These are phyloP conservation scores for Melieria omissa DNA, from an alignment of 2,888 invertebrate species.

Conservation along the genomic window DNA sequence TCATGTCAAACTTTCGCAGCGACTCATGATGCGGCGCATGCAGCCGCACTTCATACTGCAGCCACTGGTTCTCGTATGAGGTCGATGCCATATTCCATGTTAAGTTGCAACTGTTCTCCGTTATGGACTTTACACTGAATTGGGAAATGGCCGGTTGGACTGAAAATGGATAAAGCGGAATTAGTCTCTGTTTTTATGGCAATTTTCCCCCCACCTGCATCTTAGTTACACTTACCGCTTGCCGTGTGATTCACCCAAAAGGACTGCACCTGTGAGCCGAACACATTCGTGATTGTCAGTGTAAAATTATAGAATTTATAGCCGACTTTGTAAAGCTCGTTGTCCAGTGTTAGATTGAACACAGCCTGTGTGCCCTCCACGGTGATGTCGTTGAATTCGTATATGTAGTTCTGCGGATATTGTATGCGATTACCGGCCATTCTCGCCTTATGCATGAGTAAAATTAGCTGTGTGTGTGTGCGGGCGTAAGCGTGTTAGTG, in stretches of 20 bases:
- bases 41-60: conserved; percentile 49
- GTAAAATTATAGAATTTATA: conserved; percentile 69
- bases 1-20: no score
- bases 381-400: conserved; percentile 39
- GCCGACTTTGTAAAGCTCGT: conserved; percentile 44
- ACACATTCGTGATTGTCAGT: conserved; percentile 71
- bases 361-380: conserved; percentile 45
- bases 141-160: conserved; percentile 52
- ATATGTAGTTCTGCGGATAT: conserved; percentile 53
- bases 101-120: conserved; percentile 47
- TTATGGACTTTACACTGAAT: conserved; percentile 45
- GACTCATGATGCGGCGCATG: conserved; percentile 43
- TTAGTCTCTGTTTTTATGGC: not conserved
- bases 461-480: conserved; percentile 35
- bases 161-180: conserved; percentile 29
- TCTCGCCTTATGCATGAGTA: conserved; percentile 38
- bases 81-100: conserved; percentile 49
- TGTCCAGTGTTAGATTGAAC: conserved; percentile 49
- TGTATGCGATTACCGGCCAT: conserved; percentile 46
- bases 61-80: conserved; percentile 46
- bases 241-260: conserved; percentile 73
- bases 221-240: conserved; percentile 48
- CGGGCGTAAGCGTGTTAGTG: conserved; percentile 16
- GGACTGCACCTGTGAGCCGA: conserved; percentile 70
- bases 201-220: not conserved